phyloP scores from a whole-genome alignment of 1,140 invertebrate species.

The Bombus sibiricus region DNA sequence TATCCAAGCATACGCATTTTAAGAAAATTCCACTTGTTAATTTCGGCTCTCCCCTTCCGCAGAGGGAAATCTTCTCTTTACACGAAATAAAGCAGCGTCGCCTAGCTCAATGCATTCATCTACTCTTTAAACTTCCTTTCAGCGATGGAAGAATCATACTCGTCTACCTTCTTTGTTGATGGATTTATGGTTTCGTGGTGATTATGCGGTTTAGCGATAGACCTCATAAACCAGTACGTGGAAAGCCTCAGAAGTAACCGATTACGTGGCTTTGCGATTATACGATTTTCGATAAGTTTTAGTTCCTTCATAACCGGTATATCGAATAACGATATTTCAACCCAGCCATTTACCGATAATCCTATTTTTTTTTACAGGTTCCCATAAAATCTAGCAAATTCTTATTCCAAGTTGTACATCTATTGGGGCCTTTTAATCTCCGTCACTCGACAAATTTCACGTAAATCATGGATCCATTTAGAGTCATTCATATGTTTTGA shows the following conservation, averaged over 20 bases:
- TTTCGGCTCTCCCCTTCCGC: neutral
- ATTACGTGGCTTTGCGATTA: neutral
- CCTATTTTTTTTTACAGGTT: neutral
- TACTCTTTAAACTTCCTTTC: constrained; percentile 21
- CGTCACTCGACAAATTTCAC: neutral
- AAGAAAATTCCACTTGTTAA: neutral
- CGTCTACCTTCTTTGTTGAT: neutral
- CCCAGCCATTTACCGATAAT: neutral
- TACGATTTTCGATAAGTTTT: neutral
- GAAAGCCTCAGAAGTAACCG: neutral
- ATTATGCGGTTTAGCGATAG: constrained; percentile 18
- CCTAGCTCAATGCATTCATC: neutral
- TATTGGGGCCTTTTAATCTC: neutral
- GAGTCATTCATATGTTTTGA: neutral
- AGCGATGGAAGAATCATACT: neutral
- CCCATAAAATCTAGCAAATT: neutral
- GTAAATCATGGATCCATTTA: neutral
- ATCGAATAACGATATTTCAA: too few relatives aligned
- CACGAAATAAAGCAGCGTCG: neutral
- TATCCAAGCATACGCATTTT: neutral
- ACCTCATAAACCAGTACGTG: neutral
- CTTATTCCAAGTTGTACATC: neutral
- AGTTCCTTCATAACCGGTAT: too few relatives aligned
- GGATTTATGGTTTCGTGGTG: neutral
- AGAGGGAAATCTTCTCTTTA: too few relatives aligned